Evolutionary conservation across 2,888 invertebrate genomes (phyloP), one percentile per base, ranked within the genome.

Genomic region (Trachelus stipa): DNA sequence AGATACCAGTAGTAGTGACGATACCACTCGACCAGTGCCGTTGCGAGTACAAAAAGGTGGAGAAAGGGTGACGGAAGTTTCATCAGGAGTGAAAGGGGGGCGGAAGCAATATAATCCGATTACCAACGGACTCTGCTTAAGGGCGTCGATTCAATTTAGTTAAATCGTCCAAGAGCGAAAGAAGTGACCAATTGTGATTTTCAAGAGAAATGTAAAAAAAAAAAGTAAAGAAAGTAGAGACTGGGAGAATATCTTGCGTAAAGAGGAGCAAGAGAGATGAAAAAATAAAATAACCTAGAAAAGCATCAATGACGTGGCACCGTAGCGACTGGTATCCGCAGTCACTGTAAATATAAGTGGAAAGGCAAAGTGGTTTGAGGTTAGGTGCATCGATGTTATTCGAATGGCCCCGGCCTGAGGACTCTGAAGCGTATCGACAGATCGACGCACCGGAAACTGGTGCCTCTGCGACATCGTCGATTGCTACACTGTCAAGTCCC

Each of bases 381-480:
- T 76, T 31, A 76, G 68, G 77, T 78, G 77, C 80, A 81, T 81
- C 81, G 82, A 83, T 82, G 81, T 83, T 79, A 77, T 74, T 73
- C 73, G 77, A 73, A 73, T 37, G 56, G 69, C 77, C 77, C 73
- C 74, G 68, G 69, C 23, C 77, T 78, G 78, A 77, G 76, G 71
- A 80, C 76, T 76, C 83, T 85, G 86, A 83, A 84, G 83, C 85
- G 80, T 87, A 87, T 87, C 86, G 86, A 86, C 84, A 82, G 84
- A 88, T 88, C 86, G 87, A 88, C 85, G 85, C 85, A 82, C 81
- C 83, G 86, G 86, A 86, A 88, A 85, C 85, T 83, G 81, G 75
- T 37, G 74, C 79, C 34, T 12, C 15, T 0, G 31, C 71, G 12
- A 34, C 31, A 34, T 23, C 71, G 71, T 71, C 56, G 56, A 56